Conservation (phyloP, 2,888 invertebrate species). For the Amphipyra tragopoginis region DNA sequence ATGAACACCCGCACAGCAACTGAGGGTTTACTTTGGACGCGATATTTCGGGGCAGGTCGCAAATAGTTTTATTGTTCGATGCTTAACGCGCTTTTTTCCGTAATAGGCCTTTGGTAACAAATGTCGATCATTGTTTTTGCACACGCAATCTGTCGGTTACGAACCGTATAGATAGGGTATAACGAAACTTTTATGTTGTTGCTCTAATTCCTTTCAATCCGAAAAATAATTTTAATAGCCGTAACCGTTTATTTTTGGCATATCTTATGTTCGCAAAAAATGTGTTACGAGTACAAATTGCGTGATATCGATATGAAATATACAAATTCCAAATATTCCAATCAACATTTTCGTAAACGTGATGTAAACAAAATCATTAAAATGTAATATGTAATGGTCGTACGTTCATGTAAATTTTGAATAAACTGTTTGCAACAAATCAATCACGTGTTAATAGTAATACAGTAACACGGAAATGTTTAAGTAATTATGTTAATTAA, state of each 20-base stretch:
- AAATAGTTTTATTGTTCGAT: slow-evolving; percentile 74
- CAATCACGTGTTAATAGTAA: slow-evolving; percentile 25
- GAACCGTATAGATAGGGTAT: slow-evolving; percentile 62
- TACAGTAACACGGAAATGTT: slow-evolving; percentile 38
- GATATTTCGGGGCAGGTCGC: slow-evolving; percentile 66
- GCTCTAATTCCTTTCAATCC: slow-evolving; percentile 71
- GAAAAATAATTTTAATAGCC: slow-evolving; percentile 63
- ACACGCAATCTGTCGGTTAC: slow-evolving; percentile 81
- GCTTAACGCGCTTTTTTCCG: slow-evolving; percentile 75
- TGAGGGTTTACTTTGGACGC: slow-evolving; percentile 56
- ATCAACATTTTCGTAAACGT: slow-evolving; percentile 21
- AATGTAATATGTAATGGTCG: slow-evolving; percentile 11
- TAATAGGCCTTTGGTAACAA: slow-evolving; percentile 74
- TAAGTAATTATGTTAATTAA: slow-evolving; percentile 45
- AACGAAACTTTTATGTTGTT: slow-evolving; percentile 69
- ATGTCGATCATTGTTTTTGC: slow-evolving; percentile 80
- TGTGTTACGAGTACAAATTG: slow-evolving; percentile 22
- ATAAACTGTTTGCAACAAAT: slow-evolving; percentile 37
- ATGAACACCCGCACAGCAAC: slow-evolving; percentile 59
- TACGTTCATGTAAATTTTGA: slow-evolving; percentile 27
- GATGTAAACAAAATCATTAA: slow-evolving; percentile 33
- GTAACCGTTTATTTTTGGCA: slow-evolving; percentile 42
- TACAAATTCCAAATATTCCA: slow-evolving; percentile 5
- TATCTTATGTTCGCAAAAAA: slow-evolving; percentile 25
- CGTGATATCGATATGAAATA: slow-evolving; percentile 23